Base-by-base conservation (phyloP, 2,113 vertebrate genomes). In the Misgurnus anguillicaudatus region DNA sequence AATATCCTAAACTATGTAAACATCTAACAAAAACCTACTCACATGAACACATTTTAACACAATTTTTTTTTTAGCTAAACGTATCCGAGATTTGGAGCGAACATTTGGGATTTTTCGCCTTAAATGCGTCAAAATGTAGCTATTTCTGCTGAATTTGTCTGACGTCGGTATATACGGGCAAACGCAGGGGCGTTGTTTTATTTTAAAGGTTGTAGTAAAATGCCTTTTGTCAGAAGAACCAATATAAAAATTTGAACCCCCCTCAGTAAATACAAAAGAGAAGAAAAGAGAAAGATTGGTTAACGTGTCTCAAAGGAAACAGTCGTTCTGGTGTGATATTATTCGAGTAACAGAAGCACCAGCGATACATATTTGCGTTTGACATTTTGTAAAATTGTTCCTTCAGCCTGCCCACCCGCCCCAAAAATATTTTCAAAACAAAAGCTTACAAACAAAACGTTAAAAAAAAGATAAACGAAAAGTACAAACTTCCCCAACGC, bases 371-470 rank as follows among this genome's bases (percentile, higher is more conserved):
- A 76, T 87, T 85, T 78, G 81, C 81, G 88, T 87, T 86, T 86
- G 78, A 87, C 86, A 83, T 69, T 89, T 83, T 85, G 87, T 89
- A 87, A 87, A 81, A 86, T 86, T 80, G 90, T 92, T 93, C 90
- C 91, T 93, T 94, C 90, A 91, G 90, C 55, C 51, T 3, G 24
- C 53, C 69, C 62, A 53, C 92, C 90, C n/a, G n/a, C n/a, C 91
- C 92, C 89, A 91, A 88, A 86, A 89, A 92, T 89, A 89, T 90
- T 68, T 90, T 89, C 91, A 91, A 91, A 92, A 93, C 89, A 91
- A 92, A 91, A 87, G 86, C 90, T 91, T 91, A 92, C 88, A 92
- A 90, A 88, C 89, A 88, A 90, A 92, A 92, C 90, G 91, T 92
- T 88, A 85, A 88, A 92, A 90, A 88, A 85, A 91, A 90, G 36